phyloP scores from a whole-genome alignment of 2,113 vertebrate genomes.

The Sula dactylatra region DNA sequence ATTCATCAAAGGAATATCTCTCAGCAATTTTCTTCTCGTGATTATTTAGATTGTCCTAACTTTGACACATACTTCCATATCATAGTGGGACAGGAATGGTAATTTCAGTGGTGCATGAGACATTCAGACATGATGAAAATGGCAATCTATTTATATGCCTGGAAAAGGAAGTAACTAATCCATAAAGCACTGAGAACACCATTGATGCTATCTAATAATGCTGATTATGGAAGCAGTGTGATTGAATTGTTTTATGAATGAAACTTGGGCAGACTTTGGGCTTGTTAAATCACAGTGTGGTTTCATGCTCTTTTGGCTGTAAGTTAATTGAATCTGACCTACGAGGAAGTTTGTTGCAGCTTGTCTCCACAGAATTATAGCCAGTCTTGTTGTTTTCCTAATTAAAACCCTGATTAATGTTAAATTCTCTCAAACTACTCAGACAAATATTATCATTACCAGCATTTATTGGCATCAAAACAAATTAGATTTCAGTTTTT shows the following conservation, averaged over 20 bases:
- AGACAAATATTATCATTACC: neutral
- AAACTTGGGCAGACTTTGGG: neutral
- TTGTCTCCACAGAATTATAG: neutral
- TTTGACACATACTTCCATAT: neutral
- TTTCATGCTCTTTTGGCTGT: neutral
- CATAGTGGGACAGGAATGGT: neutral
- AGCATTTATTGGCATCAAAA: neutral
- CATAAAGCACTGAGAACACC: neutral
- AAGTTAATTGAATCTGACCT: constrained; percentile 7
- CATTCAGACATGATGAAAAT: neutral
- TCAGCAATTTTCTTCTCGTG: neutral
- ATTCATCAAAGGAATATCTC: neutral
- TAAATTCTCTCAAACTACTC: neutral
- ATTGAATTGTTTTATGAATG: neutral
- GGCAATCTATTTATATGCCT: neutral
- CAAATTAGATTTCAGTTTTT: neutral
- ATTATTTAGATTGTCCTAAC: neutral
- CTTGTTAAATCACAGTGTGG: neutral
- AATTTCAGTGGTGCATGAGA: neutral
- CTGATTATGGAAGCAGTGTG: neutral
- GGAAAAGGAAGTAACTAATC: neutral
- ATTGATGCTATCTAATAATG: neutral
- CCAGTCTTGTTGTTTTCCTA: neutral
- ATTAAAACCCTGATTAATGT: neutral
- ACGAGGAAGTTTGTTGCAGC: neutral